Evolutionary conservation across 2,113 vertebrate species (phyloP).

Genomic region (Anoplopoma fimbria): DNA sequence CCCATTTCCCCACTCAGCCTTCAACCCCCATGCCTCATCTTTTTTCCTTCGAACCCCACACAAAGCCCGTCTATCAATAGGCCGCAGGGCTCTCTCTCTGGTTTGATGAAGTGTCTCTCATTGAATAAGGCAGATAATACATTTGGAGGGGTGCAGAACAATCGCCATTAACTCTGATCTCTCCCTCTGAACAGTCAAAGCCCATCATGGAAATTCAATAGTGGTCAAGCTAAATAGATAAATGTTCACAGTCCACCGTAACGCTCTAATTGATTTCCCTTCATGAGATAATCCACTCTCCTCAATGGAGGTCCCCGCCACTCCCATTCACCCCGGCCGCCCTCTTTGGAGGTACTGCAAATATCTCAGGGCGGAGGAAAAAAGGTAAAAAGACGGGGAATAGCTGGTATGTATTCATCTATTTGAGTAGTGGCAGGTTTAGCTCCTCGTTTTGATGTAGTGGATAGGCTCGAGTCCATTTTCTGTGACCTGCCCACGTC

Average conservation of each 20-base stretch:
- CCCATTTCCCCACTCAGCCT: slow-evolving; percentile 63
- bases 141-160: slow-evolving; percentile 97
- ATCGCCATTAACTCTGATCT: slow-evolving; percentile 98
- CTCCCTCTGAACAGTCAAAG: slow-evolving; percentile 91
- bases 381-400: slow-evolving; percentile 84
- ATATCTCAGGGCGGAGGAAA: slow-evolving; percentile 82
- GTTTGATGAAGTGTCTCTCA: slow-evolving; percentile 99
- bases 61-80: slow-evolving; percentile 98
- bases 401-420: slow-evolving; percentile 91
- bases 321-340: slow-evolving; percentile 91
- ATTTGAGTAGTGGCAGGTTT: slow-evolving; percentile 57
- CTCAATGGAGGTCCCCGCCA: slow-evolving; percentile 89
- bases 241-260: slow-evolving; percentile 96
- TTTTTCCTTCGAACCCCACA: slow-evolving; percentile 88
- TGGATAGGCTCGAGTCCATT: slow-evolving; percentile 58
- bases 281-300: slow-evolving; percentile 97
- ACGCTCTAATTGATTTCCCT: slow-evolving; percentile 99
- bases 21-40: slow-evolving; percentile 74
- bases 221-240: slow-evolving; percentile 98
- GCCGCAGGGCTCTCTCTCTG: slow-evolving; percentile 94
- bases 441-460: slow-evolving; percentile 54
- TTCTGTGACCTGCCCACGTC: slow-evolving; percentile 82
- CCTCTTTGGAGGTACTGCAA: slow-evolving; percentile 78
- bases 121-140: slow-evolving; percentile 99
- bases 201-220: slow-evolving; percentile 99